Evolutionary conservation across 2,888 invertebrate genomes (phyloP), one percentile per base, ranked within the genome.

Genomic region (Agrilus mali): DNA sequence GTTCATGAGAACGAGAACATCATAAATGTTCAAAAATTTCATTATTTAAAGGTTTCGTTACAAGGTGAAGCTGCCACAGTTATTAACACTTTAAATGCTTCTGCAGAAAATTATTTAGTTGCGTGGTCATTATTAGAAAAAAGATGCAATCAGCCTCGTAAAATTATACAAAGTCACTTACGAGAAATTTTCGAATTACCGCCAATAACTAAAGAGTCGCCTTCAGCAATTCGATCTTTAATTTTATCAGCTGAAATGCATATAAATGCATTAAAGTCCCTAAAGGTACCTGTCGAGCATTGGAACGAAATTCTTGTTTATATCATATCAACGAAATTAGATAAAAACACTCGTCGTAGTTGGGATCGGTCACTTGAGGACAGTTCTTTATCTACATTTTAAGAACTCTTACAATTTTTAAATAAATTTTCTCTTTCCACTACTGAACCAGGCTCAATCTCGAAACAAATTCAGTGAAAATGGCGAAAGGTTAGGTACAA

Each of bases 91-190:
- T n/a, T n/a, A n/a, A n/a, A n/a, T n/a, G 31, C 17, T 12, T 46
- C 36, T n/a, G 35, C 41, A 16, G 39, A 12, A 17, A 45, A 45
- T 40, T 47, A 45, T 36, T 22, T 27, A 15, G 17, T 47, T 27
- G 42, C 47, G 3, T 47, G 47, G 47, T 32, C 41, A 31, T 33
- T 42, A 7, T 12, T 47, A 15, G 33, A 36, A 7, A 40, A 47
- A 38, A 14, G 45, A 14, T 47, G 42, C 32, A 42, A 47, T 34
- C 45, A 47, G 13, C 38, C 38, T 40, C 35, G 34, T 6, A 13
- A 45, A 14, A 27, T 45, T 31, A 36, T 47, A 8, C 38, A 47
- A 14, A 45, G 45, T 31, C 47, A 47, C 14, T 16, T 47, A 40
- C 38, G 42, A 14, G 42, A 36, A 10, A n/a, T 47, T 8, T 45